Evolutionary conservation across 2,113 vertebrate species (phyloP).

Genomic region (Progne subis): DNA sequence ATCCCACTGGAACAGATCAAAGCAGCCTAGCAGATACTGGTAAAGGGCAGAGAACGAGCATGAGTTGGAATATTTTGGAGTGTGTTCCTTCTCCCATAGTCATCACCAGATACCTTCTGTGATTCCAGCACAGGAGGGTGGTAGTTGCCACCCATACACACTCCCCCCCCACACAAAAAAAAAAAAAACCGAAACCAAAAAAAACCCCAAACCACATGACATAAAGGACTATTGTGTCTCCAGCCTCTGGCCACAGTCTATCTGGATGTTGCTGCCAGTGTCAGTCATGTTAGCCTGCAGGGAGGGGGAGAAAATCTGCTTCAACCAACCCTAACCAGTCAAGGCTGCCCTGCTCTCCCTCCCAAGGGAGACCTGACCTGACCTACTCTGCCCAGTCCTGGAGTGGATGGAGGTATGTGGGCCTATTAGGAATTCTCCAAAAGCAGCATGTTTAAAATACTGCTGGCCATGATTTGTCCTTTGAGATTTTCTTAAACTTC

Average conservation of each 20-base stretch:
- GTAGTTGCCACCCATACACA: rapidly evolving
- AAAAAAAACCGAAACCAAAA: no score
- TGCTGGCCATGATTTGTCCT: background rate
- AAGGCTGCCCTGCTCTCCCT: background rate
- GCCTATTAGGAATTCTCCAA: background rate
- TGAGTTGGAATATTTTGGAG: background rate
- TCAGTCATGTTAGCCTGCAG: background rate
- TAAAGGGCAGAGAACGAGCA: background rate
- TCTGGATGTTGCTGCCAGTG: rapidly evolving
- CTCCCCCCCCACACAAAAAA: no score
- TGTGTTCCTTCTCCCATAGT: rapidly evolving
- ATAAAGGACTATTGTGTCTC: background rate
- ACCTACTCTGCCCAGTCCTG: background rate
- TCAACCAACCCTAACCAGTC: rapidly evolving
- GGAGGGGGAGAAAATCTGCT: background rate
- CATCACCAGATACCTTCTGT: background rate
- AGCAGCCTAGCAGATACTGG: background rate
- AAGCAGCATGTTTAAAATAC: background rate
- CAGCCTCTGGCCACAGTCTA: rapidly evolving
- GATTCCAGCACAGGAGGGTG: rapidly evolving
- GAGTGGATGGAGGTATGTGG: rapidly evolving
- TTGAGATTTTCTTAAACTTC: background rate
- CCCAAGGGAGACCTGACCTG: background rate
- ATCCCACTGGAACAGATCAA: background rate
- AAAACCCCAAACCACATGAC: no score